Evolutionary conservation across 2,797 vertebrate genomes (phyloP), one percentile per base, ranked within the genome.

Genomic region (Dendrocincla fuliginosa): DNA sequence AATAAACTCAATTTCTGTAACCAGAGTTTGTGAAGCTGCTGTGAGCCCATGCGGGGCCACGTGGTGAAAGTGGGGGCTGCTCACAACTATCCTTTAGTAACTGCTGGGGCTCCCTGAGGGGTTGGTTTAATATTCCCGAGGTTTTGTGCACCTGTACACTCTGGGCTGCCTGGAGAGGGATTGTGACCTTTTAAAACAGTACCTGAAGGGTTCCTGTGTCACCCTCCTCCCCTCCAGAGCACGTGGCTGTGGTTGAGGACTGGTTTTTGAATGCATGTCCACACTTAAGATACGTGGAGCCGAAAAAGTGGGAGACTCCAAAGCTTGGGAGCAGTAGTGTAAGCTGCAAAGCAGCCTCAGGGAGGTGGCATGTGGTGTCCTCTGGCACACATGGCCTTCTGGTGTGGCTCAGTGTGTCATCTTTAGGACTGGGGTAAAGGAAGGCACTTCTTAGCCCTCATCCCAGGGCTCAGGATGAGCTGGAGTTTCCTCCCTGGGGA

Each of bases 1-100:
- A 87, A 83, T 30, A 11, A 83, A 76, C 5, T n/a, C 22, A 28
- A 0, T 61, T 90, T 65, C 46, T 78, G 22, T 30, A 13, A 9
- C 10, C 2, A 52, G 42, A 11, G 3, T 30, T 10, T 27, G 33
- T 67, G 35, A 44, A 80, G 53, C 56, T 65, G 56, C 46, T 0
- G 1, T 8, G 37, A 64, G 33, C 37, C 41, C 13, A 0, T 7
- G 20, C n/a, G 14, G 67, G 56, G 49, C 30, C 0, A 0, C 6
- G 0, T 0, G 2, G 50, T 0, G 2, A 15, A 16, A 33, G 16
- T 14, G 2, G 39, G 50, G 52, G 41, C 10, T 65, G 19, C 53
- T 35, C 56, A 3, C 46, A 57, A 7, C n/a, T 53, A 0, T 27
- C 42, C n/a, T 9, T 8, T 1, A 9, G 55, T 11, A 32, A 7